These are phyloP conservation scores for Chloropsis hardwickii DNA, from an alignment of 2,113 vertebrate species.

Conservation along the genomic window DNA sequence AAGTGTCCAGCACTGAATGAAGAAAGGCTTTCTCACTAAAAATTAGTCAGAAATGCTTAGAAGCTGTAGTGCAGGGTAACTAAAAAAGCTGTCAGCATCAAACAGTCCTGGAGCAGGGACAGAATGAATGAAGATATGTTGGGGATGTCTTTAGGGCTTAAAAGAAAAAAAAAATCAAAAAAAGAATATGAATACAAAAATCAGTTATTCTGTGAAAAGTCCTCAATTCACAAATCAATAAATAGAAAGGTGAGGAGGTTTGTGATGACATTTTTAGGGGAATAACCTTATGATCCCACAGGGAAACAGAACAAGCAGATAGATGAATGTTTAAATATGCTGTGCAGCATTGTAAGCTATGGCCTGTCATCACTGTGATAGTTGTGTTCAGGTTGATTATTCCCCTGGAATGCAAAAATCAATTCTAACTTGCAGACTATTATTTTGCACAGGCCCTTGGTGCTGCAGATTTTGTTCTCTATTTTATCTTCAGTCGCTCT, in stretches of 20 bases:
- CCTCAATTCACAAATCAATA: neutral
- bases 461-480: neutral
- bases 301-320: neutral
- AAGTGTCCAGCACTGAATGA: neutral
- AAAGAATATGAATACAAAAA: neutral
- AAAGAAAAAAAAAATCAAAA: neutral
- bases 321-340: neutral
- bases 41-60: neutral
- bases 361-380: neutral
- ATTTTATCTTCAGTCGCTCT: neutral
- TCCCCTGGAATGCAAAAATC: slow-evolving; percentile 12
- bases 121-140: neutral
- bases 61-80: neutral
- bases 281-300: neutral
- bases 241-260: neutral
- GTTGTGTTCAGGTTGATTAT: neutral
- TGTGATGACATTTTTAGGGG: neutral
- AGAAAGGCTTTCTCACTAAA: neutral
- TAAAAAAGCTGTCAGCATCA: neutral
- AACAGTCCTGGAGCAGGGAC: neutral
- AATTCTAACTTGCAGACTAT: slow-evolving; percentile 14
- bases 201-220: neutral
- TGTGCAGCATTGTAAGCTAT: neutral
- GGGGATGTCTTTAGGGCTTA: neutral
- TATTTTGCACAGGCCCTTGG: neutral